phyloP scores from a whole-genome alignment of 2,113 vertebrate genomes.

The Tachycineta bicolor region DNA sequence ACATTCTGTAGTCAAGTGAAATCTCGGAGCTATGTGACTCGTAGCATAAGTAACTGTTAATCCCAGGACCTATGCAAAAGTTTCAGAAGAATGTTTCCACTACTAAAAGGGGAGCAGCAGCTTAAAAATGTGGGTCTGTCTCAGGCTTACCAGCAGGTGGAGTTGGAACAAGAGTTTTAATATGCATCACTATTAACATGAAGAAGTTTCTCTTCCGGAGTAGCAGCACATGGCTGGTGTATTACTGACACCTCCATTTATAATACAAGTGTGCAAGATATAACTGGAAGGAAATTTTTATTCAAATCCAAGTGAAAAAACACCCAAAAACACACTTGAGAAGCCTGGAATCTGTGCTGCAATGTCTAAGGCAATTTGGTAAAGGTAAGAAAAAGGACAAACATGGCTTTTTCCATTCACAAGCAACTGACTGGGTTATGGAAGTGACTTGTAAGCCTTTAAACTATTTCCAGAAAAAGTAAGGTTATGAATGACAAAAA shows the following conservation, averaged over 20 bases:
- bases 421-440: background rate
- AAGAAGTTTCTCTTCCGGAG: background rate
- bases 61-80: background rate
- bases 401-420: background rate
- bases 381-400: constrained; percentile 18
- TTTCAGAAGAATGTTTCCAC: background rate
- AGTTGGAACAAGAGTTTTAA: constrained; percentile 24
- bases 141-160: constrained; percentile 47
- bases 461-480: constrained; percentile 36
- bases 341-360: background rate
- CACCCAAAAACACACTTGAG: background rate
- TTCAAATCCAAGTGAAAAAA: background rate
- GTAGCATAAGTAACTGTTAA: background rate
- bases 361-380: background rate
- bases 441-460: background rate
- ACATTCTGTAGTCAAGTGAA: background rate
- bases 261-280: background rate
- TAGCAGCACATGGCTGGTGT: background rate
- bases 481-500: background rate
- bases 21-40: background rate
- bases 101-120: background rate
- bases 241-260: background rate
- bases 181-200: background rate
- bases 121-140: background rate
- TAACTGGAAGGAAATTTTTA: background rate